Evolutionary conservation across 1,140 invertebrate species (phyloP), one percentile per base, ranked within the genome.

Genomic region (Cydia splendana): DNA sequence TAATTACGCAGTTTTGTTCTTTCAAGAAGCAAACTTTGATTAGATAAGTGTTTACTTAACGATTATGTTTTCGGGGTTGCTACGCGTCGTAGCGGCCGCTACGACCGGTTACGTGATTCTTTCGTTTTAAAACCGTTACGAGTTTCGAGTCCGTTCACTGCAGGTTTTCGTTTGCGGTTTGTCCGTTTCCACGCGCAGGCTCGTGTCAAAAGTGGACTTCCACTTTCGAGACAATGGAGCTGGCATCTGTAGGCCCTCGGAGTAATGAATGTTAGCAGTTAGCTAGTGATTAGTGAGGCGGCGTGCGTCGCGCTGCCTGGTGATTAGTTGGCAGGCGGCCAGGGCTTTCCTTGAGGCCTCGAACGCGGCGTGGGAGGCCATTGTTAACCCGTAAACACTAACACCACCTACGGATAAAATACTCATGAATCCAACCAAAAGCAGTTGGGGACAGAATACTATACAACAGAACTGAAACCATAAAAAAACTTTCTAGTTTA

Each of bases 21-120:
- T 77, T 74, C 71, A 45, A 62, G 42, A 74, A 53, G 51, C 71
- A 51, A 74, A 71, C 38, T 71, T 71, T 7, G 67, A 42, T 71
- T 71, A 42, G 67, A 71, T 71, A 42, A 71, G 67, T 38, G 65
- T 71, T 45, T 45, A 53, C 34, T 65, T 28, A 69, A 76, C 76
- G 53, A 71, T 76, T 20, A 30, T 48, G 53, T 62, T 80, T 79
- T 69, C 20, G 81, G 74, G 75, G 78, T 42, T 77, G 80, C 83
- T 83, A 81, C 83, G 83, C 76, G 38, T 80, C 81, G 83, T 84
- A 84, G 83, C 79, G 38, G 18, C 62, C 76, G 75, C 79, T 51
- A 67, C 57, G 57, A 24, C 18, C 18, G 57, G 20, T 62, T 62
- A 62, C 57, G 57, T 62, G 57, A 9, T 24, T 28, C 67, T 71